Base-by-base conservation (phyloP, 1,140 invertebrate species). In the Procambarus virginalis region DNA sequence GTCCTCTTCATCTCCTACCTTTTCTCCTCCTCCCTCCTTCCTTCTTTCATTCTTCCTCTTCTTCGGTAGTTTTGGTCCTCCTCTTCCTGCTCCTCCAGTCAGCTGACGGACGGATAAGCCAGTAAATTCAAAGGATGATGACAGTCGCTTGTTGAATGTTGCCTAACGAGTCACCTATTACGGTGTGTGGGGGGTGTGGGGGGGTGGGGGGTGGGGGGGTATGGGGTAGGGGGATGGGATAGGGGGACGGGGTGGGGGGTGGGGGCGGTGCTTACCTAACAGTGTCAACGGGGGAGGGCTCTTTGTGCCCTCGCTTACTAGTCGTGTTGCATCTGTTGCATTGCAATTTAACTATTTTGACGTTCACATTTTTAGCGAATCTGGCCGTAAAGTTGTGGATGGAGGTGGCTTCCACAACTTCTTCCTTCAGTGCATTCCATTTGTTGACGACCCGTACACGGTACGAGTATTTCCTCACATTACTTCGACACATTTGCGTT, bases 81-180 rank as follows among this genome's bases (percentile, higher is more conserved):
- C 81, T 46, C 45, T 17, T 20, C 46, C 34, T 14, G 68, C 6
- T n/a, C 68, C 48, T 22, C 48, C 64, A 55, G 8, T 45, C 48
- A 75, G 81, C 45, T 70, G 81, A 45, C 68, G 60, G 20, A 34
- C 45, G 48, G 20, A 73, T n/a, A 34, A 22, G 10, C 68, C n/a
- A 20, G n/a, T 73, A n/a, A 34, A 73, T 73, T 73, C n/a, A 73
- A 73, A 73, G 68, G 68, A 4, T 73, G 68, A 73, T 34, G 68
- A 73, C 6, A 20, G n/a, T 34, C 22, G 68, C 10, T 6, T 73
- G 5, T n/a, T 73, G 68, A 73, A 73, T 73, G 68, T 73, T 73
- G 20, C n/a, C 68, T 73, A 73, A 73, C 68, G 68, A 73, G 68
- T 4, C 5, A 34, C n/a, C 68, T 73, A 34, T 70, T 73, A 73